Evolutionary conservation across 2,797 vertebrate species (phyloP).

Genomic region (Ptychobarbus kaznakovi): DNA sequence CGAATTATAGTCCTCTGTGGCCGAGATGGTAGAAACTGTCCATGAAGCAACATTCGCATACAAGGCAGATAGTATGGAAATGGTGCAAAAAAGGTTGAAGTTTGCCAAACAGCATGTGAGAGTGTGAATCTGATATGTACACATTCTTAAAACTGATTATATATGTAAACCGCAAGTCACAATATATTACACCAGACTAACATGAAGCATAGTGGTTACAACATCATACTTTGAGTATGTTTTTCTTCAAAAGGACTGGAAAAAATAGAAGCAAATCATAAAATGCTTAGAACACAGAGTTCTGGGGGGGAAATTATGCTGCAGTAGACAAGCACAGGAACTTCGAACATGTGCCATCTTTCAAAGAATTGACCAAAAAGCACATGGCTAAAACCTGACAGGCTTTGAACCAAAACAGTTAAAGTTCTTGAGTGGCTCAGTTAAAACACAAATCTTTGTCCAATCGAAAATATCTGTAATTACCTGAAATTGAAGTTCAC

Average conservation of each 20-base stretch:
- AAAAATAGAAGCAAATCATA: background rate
- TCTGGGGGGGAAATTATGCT: background rate
- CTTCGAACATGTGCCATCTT: background rate
- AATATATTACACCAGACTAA: background rate
- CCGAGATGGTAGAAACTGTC: background rate
- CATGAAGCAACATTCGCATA: background rate
- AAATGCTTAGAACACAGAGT: background rate
- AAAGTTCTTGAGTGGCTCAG: conserved; percentile 5
- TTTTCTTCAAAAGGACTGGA: background rate
- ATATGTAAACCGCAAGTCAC: background rate
- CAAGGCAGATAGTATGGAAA: background rate
- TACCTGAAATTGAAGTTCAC: background rate
- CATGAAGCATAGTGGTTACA: background rate
- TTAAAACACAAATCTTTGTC: conserved; percentile 10
- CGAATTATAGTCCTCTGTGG: conserved; percentile 6
- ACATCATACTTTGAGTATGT: background rate
- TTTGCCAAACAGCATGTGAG: background rate
- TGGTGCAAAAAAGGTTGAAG: background rate
- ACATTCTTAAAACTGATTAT: background rate
- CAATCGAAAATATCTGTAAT: conserved; percentile 16
- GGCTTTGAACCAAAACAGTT: conserved; percentile 5
- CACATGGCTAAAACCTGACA: background rate
- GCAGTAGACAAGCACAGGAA: background rate
- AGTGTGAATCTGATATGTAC: background rate
- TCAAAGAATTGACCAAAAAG: background rate